Conservation (phyloP, 2,113 vertebrate genomes). For the Phocoena sinus region DNA sequence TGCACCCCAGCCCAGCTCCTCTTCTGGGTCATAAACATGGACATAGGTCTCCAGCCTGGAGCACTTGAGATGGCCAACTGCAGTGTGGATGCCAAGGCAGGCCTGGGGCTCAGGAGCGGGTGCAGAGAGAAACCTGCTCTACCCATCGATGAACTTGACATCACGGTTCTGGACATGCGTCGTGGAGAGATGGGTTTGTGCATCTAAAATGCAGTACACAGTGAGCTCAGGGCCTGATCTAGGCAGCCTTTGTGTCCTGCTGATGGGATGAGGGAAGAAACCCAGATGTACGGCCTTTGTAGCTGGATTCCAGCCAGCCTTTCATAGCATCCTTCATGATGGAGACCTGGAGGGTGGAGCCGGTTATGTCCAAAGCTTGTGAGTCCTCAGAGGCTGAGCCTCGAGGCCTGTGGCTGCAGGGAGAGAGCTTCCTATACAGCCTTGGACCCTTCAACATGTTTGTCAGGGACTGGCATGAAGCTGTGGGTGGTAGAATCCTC, state of each 20-base stretch:
- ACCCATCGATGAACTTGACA: neutral
- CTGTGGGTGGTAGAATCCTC: neutral
- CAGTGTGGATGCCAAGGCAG: neutral
- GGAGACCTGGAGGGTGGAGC: neutral
- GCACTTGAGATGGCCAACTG: neutral
- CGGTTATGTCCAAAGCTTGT: too few relatives aligned
- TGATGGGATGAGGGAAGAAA: neutral
- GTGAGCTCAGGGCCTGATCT: neutral
- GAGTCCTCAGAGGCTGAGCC: neutral
- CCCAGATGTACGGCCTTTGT: rapidly evolving
- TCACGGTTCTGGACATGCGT: neutral
- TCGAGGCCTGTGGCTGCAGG: neutral
- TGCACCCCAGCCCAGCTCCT: too few relatives aligned
- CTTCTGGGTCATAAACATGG: neutral
- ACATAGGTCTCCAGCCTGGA: neutral
- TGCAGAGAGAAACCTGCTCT: neutral
- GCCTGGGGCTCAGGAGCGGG: neutral
- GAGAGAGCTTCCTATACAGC: neutral
- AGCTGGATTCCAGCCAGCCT: neutral
- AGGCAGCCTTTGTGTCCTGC: neutral
- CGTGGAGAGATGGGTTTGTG: neutral
- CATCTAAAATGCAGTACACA: neutral
- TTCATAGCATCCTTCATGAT: neutral
- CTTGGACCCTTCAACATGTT: neutral
- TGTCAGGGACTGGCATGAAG: neutral